Conservation (phyloP, 2,888 invertebrate genomes). For the Corbicula japonica region DNA sequence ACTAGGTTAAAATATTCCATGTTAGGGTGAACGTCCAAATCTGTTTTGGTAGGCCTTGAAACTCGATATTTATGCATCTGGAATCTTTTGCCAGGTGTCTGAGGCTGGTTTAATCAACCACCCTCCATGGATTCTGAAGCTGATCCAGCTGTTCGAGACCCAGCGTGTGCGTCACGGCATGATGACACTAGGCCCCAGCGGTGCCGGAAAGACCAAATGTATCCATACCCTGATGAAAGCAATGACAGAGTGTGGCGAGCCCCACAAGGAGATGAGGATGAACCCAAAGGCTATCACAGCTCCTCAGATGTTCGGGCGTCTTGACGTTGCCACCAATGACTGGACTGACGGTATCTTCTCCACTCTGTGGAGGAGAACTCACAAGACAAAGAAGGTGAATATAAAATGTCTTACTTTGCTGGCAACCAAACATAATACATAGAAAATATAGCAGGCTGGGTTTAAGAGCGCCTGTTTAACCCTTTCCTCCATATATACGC, state of each 20-base stretch:
- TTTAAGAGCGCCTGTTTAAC: no score
- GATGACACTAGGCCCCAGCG: slow-evolving; percentile 87
- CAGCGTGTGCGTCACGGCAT: slow-evolving; percentile 87
- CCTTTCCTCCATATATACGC: no score
- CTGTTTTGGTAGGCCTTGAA: no score
- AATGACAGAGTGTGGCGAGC: slow-evolving; percentile 93
- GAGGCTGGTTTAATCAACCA: slow-evolving; percentile 92
- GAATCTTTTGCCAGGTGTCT: slow-evolving; percentile 83
- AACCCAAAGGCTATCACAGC: slow-evolving; percentile 99
- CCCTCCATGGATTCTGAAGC: slow-evolving; percentile 97
- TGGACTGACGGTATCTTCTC: slow-evolving; percentile 99
- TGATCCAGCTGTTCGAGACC: slow-evolving; percentile 92
- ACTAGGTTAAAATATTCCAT: no score
- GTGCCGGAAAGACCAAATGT: slow-evolving; percentile 93
- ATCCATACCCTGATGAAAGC: slow-evolving; percentile 96
- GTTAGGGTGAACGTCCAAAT: no score
- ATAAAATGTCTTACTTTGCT: no score
- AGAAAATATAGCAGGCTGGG: no score
- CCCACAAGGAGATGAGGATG: slow-evolving; percentile 98
- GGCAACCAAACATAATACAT: no score
- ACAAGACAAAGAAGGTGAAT: slow-evolving; percentile 93
- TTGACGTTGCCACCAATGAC: slow-evolving; percentile 99
- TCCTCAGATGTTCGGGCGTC: slow-evolving; percentile 98
- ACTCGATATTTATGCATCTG: no score
- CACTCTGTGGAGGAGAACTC: slow-evolving; percentile 97